phyloP scores from a whole-genome alignment of 2,888 invertebrate species.

The Papilio protenor region DNA sequence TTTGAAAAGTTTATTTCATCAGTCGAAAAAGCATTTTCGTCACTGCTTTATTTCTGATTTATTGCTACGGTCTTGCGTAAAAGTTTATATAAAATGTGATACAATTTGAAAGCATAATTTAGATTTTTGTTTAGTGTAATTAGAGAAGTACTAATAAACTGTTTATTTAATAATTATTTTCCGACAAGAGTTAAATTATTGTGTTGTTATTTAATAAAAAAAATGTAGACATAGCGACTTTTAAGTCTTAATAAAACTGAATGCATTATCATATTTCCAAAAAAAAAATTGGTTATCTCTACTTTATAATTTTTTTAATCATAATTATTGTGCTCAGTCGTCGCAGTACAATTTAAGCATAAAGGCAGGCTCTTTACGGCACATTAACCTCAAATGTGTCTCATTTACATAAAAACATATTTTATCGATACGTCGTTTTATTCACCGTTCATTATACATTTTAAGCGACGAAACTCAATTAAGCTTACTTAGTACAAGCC shows the following conservation, averaged over 20 bases:
- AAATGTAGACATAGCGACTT: not conserved
- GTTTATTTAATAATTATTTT: no score
- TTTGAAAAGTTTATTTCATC: slow-evolving; percentile 69
- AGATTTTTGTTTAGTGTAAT: no score
- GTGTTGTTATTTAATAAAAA: no score
- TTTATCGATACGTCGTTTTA: slow-evolving; percentile 11
- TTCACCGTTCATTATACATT: not conserved
- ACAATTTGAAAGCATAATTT: not conserved
- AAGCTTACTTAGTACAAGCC: not conserved
- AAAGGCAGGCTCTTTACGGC: slow-evolving; percentile 3
- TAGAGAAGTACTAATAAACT: no score
- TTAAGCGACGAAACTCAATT: not conserved
- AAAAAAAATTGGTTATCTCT: not conserved
- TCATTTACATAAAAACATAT: slow-evolving; percentile 10
- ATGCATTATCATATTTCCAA: not conserved
- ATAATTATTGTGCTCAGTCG: not conserved
- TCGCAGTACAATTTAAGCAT: not conserved
- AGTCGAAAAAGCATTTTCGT: slow-evolving; percentile 51
- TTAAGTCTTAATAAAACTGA: not conserved
- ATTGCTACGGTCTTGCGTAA: slow-evolving; percentile 20
- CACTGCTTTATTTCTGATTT: slow-evolving; percentile 47
- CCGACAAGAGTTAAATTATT: no score
- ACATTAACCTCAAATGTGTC: slow-evolving; percentile 2
- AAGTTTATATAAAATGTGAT: not conserved
- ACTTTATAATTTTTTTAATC: slow-evolving; percentile 1